Percentiles rank a stretch among this genome's conserved stretches.
Conservation (phyloP, 2,797 vertebrate species). For the Mastacembelus armatus region DNA sequence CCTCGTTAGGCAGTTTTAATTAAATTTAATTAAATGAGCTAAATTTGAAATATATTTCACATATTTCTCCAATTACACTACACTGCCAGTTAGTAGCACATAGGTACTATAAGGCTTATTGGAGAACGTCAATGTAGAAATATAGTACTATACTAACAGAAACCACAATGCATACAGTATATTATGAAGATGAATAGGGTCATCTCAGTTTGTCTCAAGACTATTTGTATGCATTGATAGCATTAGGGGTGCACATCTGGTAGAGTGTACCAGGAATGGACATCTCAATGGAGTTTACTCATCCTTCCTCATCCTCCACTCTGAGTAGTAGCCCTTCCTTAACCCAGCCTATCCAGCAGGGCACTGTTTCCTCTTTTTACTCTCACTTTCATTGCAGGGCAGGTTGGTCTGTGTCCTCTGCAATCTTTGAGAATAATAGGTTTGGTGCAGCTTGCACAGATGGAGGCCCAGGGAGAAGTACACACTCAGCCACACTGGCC, state of each 20-base stretch:
- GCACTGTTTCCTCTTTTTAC: neutral
- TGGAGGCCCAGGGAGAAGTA: slow-evolving; percentile 55
- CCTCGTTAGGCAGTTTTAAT: no score
- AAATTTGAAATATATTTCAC: no score
- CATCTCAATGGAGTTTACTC: slow-evolving; percentile 19
- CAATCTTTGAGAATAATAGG: slow-evolving; percentile 36
- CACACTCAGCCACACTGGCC: slow-evolving; percentile 23
- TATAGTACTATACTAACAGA: no score
- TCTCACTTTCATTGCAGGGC: slow-evolving; percentile 1
- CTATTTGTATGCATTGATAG: no score
- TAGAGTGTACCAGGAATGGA: slow-evolving; percentile 7
- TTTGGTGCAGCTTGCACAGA: slow-evolving; percentile 52
- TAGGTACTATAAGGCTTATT: no score
- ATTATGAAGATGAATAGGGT: slow-evolving; percentile 31
- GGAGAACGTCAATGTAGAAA: no score
- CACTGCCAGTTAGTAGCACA: no score
- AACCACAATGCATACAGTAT: no score
- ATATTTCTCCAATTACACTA: no score
- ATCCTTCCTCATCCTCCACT: neutral
- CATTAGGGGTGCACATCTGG: no score
- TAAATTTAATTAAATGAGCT: no score
- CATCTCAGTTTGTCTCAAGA: slow-evolving; percentile 26
- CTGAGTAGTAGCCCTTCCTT: slow-evolving; percentile 17
- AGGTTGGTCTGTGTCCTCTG: neutral
- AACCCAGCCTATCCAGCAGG: slow-evolving; percentile 3